phyloP scores from a whole-genome alignment of 1,140 invertebrate species.

The Homalodisca vitripennis region DNA sequence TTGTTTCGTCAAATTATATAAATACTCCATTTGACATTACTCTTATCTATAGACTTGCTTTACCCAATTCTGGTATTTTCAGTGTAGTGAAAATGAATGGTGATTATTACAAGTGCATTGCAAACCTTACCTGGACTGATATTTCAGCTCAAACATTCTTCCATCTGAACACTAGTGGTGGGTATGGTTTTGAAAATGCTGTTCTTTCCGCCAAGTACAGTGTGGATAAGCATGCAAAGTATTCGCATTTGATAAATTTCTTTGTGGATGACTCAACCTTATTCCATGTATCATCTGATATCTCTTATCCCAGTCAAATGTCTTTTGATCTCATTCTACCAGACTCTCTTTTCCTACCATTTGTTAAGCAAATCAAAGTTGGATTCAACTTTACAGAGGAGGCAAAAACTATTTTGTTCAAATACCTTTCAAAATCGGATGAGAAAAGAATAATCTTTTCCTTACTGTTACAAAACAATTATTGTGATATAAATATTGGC shows the following conservation, averaged over 20 bases:
- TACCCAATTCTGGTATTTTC: background rate
- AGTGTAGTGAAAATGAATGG: background rate
- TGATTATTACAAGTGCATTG: background rate
- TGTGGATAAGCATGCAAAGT: background rate
- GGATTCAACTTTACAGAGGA: background rate
- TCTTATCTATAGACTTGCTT: background rate
- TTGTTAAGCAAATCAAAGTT: constrained; percentile 2
- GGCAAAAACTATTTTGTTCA: background rate
- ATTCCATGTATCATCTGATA: constrained; percentile 1
- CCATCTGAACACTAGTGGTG: background rate
- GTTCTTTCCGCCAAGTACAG: background rate
- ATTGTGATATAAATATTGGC: background rate
- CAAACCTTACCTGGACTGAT: constrained; percentile 7
- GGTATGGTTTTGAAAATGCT: constrained; percentile 7
- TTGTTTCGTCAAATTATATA: background rate
- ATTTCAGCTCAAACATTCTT: background rate
- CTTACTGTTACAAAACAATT: background rate
- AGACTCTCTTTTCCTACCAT: constrained; percentile 7
- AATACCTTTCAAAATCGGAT: background rate
- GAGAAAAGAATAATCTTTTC: background rate
- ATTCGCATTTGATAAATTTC: constrained; percentile 1
- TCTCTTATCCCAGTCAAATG: background rate
- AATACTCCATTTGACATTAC: background rate
- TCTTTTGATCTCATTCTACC: background rate
- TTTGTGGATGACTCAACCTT: constrained; percentile 1